Evolutionary conservation across 1,140 invertebrate species (phyloP).

Genomic region (Rhagoletis pomonella): DNA sequence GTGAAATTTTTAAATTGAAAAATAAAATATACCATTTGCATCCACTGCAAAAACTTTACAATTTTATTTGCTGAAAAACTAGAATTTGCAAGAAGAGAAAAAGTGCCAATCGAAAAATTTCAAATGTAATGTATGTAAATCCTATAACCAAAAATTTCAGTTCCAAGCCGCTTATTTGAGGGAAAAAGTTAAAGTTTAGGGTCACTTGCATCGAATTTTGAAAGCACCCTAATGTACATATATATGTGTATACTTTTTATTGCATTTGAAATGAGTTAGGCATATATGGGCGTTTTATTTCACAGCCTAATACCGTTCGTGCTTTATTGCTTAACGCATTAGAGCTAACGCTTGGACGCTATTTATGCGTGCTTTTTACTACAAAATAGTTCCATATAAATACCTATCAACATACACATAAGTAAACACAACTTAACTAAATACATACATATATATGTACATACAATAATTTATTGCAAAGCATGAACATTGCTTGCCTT

Average conservation of each 20-base stretch:
- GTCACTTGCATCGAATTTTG: too few relatives aligned
- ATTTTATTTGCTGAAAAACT: too few relatives aligned
- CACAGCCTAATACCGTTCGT: constrained; percentile 13
- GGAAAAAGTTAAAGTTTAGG: too few relatives aligned
- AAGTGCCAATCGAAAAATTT: too few relatives aligned
- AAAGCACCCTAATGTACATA: not conserved
- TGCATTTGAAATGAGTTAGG: constrained; percentile 5
- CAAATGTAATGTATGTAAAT: too few relatives aligned
- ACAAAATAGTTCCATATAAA: not conserved
- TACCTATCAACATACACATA: too few relatives aligned
- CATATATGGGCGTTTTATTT: not conserved
- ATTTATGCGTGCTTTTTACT: constrained; percentile 6
- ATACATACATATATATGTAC: not conserved
- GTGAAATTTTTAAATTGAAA: too few relatives aligned
- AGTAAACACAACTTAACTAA: not conserved
- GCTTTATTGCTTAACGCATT: constrained; percentile 35
- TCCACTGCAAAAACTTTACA: too few relatives aligned
- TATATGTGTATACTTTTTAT: not conserved
- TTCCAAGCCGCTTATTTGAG: too few relatives aligned
- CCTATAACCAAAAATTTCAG: too few relatives aligned
- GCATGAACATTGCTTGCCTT: not conserved
- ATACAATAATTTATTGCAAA: not conserved
- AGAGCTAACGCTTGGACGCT: constrained; percentile 31
- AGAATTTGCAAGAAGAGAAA: too few relatives aligned
- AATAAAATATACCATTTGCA: too few relatives aligned